Percentiles rank a stretch among this genome's conserved stretches.
Evolutionary conservation across 2,888 invertebrate species (phyloP).

Genomic region (Teleogryllus oceanicus): DNA sequence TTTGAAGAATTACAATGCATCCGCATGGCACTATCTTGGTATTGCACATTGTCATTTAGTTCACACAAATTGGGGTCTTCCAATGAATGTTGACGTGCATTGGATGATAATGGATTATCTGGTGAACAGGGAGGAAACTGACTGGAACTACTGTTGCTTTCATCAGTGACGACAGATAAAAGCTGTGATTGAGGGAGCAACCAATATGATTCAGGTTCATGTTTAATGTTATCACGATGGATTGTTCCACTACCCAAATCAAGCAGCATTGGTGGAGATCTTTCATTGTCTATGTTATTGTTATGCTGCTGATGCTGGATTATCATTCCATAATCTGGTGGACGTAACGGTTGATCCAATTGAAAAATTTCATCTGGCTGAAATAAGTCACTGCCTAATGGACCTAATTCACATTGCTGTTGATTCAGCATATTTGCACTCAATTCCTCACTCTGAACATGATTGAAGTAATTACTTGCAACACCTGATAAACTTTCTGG

Average conservation of each 20-base stretch:
- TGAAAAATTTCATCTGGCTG: constrained; percentile 77
- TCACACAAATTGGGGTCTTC: background rate
- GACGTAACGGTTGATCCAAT: constrained; percentile 64
- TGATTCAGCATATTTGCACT: constrained; percentile 33
- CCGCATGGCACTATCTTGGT: background rate
- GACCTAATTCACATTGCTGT: constrained; percentile 36
- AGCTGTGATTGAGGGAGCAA: constrained; percentile 24
- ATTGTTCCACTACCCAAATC: constrained; percentile 71
- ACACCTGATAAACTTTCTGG: constrained; percentile 2
- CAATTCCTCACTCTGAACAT: background rate
- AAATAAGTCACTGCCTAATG: constrained; percentile 63
- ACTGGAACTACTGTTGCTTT: constrained; percentile 35
- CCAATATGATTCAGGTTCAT: constrained; percentile 33
- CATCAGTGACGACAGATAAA: constrained; percentile 29
- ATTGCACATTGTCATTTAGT: background rate
- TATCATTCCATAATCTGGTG: constrained; percentile 35
- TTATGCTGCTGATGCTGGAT: constrained; percentile 47
- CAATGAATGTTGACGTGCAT: background rate
- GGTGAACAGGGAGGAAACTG: constrained; percentile 33
- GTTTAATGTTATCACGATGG: constrained; percentile 43
- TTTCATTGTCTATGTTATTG: constrained; percentile 41
- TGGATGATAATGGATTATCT: constrained; percentile 20
- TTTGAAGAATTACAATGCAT: background rate
- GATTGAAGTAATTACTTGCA: background rate
- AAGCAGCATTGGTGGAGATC: constrained; percentile 67